Conservation (phyloP, 2,797 vertebrate genomes). For the Rhinoraja longicauda region DNA sequence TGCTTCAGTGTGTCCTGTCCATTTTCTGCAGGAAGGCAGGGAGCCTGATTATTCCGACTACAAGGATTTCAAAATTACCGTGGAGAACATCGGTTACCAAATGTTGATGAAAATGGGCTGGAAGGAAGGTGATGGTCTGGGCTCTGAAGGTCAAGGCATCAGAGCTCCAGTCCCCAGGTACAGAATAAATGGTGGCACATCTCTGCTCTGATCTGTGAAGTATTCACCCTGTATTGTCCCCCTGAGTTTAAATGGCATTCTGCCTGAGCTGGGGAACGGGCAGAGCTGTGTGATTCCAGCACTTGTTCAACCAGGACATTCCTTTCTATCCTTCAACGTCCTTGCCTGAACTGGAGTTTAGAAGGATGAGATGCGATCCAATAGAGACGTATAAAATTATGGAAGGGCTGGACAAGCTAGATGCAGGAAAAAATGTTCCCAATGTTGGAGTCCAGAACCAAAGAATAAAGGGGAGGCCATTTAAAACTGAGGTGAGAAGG, state of each 20-base stretch:
- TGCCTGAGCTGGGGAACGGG: background rate
- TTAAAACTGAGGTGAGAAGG: too few species aligned
- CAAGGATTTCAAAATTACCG: conserved; percentile 96
- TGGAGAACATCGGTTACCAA: conserved; percentile 95
- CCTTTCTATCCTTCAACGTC: background rate
- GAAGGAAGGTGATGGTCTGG: conserved; percentile 94
- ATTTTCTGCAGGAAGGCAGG: conserved; percentile 75
- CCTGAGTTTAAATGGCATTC: background rate
- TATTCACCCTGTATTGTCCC: too few species aligned
- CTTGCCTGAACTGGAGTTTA: too few species aligned
- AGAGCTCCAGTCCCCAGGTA: conserved; percentile 88
- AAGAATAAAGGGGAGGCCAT: too few species aligned
- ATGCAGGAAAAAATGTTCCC: too few species aligned
- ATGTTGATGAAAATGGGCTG: conserved; percentile 99
- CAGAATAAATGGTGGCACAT: conserved; percentile 40
- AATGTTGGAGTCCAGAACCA: too few species aligned
- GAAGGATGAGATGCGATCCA: too few species aligned
- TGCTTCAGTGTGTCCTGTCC: background rate
- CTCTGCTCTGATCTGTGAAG: background rate
- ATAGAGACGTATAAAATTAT: too few species aligned
- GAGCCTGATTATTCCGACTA: conserved; percentile 97
- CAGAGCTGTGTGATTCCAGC: background rate
- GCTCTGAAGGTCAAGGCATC: conserved; percentile 86
- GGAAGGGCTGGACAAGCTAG: too few species aligned
- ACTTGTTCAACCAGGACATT: background rate